These are phyloP conservation scores for Epinotia nisella DNA, from an alignment of 2,888 invertebrate species.

Conservation along the genomic window DNA sequence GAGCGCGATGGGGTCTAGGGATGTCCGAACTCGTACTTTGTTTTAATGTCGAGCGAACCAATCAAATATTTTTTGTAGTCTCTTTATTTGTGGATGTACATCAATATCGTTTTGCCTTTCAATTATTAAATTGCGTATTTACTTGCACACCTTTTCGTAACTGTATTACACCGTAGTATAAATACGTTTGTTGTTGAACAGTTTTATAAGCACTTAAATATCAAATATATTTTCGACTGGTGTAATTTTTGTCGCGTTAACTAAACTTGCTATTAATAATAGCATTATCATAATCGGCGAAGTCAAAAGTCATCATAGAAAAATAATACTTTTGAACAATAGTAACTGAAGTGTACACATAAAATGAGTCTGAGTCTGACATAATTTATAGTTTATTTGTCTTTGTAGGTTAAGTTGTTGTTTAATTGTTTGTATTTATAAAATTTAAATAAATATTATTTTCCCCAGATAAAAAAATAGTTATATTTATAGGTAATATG, in stretches of 20 bases:
- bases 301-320: conserved; percentile 53
- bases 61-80: conserved; percentile 47
- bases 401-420: too few relatives aligned
- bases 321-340: conserved; percentile 20
- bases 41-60: conserved; percentile 51
- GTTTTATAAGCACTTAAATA: conserved; percentile 22
- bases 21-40: conserved; percentile 56
- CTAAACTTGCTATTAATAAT: conserved; percentile 12
- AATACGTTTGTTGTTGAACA: conserved; percentile 13
- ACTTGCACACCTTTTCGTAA: conserved; percentile 37
- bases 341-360: conserved; percentile 3
- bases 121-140: conserved; percentile 43
- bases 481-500: conserved; percentile 2
- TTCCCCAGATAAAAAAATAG: too few relatives aligned
- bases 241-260: not conserved
- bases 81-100: conserved; percentile 38
- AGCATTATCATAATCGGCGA: conserved; percentile 27
- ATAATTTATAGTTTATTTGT: too few relatives aligned
- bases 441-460: too few relatives aligned
- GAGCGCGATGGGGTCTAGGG: conserved; percentile 57
- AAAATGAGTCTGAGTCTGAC: conserved; percentile 2
- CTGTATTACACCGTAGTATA: conserved; percentile 30
- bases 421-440: too few relatives aligned
- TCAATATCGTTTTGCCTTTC: conserved; percentile 24
- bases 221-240: not conserved